These are phyloP conservation scores for Colinus virginianus DNA, from an alignment of 2,113 vertebrate genomes.

Conservation along the genomic window DNA sequence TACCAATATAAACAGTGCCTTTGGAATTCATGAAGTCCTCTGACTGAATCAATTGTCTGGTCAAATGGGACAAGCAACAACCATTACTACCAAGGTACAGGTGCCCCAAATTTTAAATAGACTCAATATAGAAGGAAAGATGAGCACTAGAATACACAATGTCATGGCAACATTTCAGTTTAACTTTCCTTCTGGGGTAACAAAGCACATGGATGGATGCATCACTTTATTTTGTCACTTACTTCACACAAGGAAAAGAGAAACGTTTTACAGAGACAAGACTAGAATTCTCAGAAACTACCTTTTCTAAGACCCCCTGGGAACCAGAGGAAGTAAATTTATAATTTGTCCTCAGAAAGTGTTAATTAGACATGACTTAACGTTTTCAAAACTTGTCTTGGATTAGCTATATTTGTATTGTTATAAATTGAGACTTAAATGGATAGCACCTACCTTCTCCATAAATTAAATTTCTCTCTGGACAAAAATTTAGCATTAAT, in stretches of 20 bases:
- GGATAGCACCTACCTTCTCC: neutral
- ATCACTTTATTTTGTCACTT: neutral
- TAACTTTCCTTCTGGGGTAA: neutral
- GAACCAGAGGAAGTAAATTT: neutral
- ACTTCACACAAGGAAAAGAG: neutral
- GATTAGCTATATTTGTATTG: neutral
- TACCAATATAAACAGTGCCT: neutral
- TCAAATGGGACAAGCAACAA: neutral
- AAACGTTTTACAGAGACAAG: neutral
- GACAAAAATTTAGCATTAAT: constrained; percentile 12
- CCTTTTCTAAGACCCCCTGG: neutral
- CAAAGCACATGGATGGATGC: neutral
- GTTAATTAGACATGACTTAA: constrained; percentile 13
- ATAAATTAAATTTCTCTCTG: neutral
- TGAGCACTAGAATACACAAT: neutral
- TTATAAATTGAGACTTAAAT: constrained; percentile 4
- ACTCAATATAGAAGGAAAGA: neutral
- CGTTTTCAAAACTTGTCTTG: constrained; percentile 30
- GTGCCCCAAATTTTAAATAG: neutral
- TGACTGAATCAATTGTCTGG: neutral
- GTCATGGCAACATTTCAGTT: neutral
- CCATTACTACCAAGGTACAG: neutral
- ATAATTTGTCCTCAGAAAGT: neutral
- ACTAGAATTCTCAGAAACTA: neutral
- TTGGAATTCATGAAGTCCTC: neutral